Evolutionary conservation across 2,888 invertebrate genomes (phyloP).

Genomic region (Melikaiella ostensackeni): DNA sequence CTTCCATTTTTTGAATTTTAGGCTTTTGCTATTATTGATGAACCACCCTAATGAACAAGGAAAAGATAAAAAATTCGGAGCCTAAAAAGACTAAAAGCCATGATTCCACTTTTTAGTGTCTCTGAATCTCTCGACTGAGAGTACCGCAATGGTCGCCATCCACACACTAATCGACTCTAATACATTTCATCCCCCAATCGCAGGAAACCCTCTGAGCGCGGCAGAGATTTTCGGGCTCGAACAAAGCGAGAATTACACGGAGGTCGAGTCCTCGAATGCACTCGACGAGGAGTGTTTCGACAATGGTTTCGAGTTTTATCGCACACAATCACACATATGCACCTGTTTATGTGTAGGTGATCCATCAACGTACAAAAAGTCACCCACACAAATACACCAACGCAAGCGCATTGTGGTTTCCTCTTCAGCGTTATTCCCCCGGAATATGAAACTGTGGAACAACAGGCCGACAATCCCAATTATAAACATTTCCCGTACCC

Average conservation of each 20-base stretch:
- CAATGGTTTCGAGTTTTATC: constrained; percentile 53
- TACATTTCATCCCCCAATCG: constrained; percentile 28
- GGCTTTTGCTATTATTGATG: too few relatives aligned
- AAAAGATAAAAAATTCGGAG: background rate
- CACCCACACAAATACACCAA: constrained; percentile 27
- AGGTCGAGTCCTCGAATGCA: constrained; percentile 47
- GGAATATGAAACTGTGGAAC: constrained; percentile 50
- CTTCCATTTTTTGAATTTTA: too few relatives aligned
- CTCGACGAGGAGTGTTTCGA: constrained; percentile 50
- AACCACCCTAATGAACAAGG: too few relatives aligned
- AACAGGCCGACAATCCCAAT: constrained; percentile 72
- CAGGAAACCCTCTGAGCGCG: constrained; percentile 39
- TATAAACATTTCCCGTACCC: constrained; percentile 74
- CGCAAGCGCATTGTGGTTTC: constrained; percentile 18
- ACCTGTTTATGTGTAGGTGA: constrained; percentile 37
- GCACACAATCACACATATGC: constrained; percentile 49
- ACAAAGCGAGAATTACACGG: constrained; percentile 53
- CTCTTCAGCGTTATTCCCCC: constrained; percentile 44
- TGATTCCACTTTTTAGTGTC: background rate
- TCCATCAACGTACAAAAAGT: constrained; percentile 45
- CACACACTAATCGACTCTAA: constrained; percentile 24
- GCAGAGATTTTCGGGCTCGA: constrained; percentile 49
- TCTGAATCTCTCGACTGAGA: constrained; percentile 11
- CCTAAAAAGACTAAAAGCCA: background rate
- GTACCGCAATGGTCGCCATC: background rate